These are phyloP conservation scores for Calcarius lapponicus DNA, from an alignment of 2,797 vertebrate genomes.

Conservation along the genomic window DNA sequence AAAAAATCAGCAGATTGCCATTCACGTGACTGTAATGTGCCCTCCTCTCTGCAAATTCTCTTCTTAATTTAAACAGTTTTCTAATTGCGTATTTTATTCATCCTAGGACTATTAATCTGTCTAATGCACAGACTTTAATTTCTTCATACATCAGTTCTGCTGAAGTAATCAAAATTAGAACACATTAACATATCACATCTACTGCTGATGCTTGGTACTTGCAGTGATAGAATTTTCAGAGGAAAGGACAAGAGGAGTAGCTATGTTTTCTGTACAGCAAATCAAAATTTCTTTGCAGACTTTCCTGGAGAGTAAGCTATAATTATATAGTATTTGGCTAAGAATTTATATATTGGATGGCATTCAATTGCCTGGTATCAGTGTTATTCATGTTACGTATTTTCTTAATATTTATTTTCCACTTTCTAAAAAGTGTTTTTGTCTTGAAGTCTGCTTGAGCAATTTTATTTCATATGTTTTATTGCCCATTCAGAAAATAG, in stretches of 20 bases:
- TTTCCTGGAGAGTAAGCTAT: neutral
- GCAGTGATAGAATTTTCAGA: neutral
- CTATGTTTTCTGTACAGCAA: neutral
- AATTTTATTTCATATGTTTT: conserved; percentile 28
- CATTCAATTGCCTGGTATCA: neutral
- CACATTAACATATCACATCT: conserved; percentile 52
- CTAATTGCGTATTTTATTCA: conserved; percentile 44
- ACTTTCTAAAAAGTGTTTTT: conserved; percentile 3
- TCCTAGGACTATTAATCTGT: conserved; percentile 54
- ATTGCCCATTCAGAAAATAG: conserved; percentile 43
- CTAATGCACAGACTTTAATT: conserved; percentile 59
- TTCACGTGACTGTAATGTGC: neutral
- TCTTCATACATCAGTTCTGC: conserved; percentile 67
- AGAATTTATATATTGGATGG: neutral
- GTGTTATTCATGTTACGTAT: conserved; percentile 12
- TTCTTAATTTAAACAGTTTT: conserved; percentile 35
- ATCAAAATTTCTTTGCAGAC: neutral
- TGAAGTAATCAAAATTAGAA: conserved; percentile 70
- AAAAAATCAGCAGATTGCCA: neutral
- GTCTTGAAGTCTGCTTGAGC: neutral
- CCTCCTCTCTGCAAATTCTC: neutral
- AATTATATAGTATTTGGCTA: neutral
- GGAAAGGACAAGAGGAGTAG: neutral
- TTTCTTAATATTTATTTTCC: neutral
- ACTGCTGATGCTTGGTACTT: conserved; percentile 39